Percentiles rank a stretch among this genome's conserved stretches.
phyloP scores from a whole-genome alignment of 2,888 invertebrate genomes.

The Salticus scenicus region DNA sequence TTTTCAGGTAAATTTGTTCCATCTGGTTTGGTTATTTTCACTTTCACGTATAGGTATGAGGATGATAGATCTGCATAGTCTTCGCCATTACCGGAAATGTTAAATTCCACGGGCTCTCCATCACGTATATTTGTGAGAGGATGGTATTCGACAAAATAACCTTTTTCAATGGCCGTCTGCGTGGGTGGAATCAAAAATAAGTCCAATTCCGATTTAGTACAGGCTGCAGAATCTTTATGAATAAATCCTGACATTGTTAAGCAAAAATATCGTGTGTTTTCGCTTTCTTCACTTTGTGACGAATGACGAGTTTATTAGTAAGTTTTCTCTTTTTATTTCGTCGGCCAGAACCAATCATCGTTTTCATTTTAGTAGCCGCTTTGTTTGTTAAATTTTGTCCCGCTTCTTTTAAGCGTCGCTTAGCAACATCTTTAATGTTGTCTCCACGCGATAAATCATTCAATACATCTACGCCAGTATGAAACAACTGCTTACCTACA shows the following conservation, averaged over 20 bases:
- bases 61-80: neutral
- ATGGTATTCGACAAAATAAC: conserved; percentile 32
- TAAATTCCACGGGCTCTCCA: neutral
- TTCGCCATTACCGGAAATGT: neutral
- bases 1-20: neutral
- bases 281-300: neutral
- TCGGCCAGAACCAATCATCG: conserved; percentile 23
- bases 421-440: neutral
- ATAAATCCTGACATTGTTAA: neutral
- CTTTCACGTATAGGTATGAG: conserved; percentile 8
- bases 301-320: neutral
- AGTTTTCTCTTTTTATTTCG: conserved; percentile 18
- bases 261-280: conserved; percentile 23
- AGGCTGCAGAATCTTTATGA: conserved; percentile 12
- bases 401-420: conserved; percentile 7
- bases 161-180: conserved; percentile 33
- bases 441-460: conserved; percentile 12
- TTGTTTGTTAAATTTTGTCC: neutral
- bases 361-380: neutral
- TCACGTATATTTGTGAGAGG: neutral
- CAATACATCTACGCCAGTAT: conserved; percentile 22
- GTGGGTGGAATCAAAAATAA: conserved; percentile 14
- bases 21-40: neutral
- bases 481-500: conserved; percentile 44
- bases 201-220: conserved; percentile 34